A percentile compares a stretch with the other conserved stretches of the same genome.
Conservation (phyloP, 2,113 vertebrate species). For the Oxygymnocypris stewartii region DNA sequence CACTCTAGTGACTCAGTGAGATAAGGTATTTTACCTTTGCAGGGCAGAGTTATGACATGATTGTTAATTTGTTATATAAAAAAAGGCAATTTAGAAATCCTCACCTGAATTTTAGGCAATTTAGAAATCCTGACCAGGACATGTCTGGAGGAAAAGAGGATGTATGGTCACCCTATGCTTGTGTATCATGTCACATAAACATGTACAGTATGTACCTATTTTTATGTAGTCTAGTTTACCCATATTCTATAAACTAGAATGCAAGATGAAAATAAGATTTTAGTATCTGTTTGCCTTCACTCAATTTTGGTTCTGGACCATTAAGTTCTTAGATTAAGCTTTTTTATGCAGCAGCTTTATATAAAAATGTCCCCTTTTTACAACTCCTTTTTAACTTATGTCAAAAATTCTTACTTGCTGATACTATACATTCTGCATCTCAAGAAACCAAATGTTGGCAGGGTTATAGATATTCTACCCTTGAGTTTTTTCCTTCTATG, state of each 20-base stretch:
- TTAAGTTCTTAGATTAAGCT: neutral
- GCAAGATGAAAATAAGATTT: neutral
- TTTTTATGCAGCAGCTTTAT: neutral
- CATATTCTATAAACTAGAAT: neutral
- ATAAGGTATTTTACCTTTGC: neutral
- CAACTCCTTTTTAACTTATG: neutral
- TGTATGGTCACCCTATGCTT: neutral
- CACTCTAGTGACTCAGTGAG: too few species aligned
- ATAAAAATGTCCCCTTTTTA: neutral
- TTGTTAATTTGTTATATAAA: too few species aligned
- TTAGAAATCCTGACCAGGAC: neutral
- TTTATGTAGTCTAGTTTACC: neutral
- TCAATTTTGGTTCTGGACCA: neutral
- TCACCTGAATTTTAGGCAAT: too few species aligned
- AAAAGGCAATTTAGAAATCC: too few species aligned
- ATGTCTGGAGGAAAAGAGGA: neutral
- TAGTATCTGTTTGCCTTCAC: neutral
- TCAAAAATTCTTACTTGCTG: neutral
- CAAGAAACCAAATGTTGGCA: neutral
- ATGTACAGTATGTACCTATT: neutral
- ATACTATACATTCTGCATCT: neutral
- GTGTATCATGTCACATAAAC: neutral
- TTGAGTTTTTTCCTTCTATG: constrained; percentile 5
- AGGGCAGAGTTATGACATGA: too few species aligned
- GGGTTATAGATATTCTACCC: neutral